These are phyloP conservation scores for Denticeps clupeoides DNA, from an alignment of 2,797 vertebrate species.

Conservation along the genomic window DNA sequence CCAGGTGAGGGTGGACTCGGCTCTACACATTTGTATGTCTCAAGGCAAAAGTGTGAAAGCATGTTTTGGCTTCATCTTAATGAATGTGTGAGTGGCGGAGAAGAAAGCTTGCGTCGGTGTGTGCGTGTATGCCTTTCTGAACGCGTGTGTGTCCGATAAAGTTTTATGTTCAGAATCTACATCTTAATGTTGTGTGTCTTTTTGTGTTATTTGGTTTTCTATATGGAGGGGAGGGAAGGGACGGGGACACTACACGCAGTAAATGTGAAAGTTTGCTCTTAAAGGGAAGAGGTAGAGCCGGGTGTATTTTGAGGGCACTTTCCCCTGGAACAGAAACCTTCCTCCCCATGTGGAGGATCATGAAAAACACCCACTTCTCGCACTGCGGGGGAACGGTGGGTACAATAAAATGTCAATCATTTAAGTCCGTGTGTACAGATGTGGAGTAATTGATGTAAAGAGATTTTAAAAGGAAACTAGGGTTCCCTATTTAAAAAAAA, in stretches of 20 bases:
- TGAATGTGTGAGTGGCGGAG: not conserved
- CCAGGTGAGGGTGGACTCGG: constrained; percentile 33
- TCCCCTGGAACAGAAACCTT: not conserved
- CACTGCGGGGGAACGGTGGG: not conserved
- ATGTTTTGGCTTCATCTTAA: constrained; percentile 14
- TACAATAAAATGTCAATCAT: not conserved
- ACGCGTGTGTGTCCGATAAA: not conserved
- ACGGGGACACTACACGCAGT: constrained; percentile 39
- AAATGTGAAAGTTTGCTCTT: constrained; percentile 34
- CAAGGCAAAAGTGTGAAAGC: constrained; percentile 9
- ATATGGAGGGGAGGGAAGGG: constrained; percentile 8
- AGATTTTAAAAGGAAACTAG: constrained; percentile 18
- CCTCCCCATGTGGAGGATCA: not conserved
- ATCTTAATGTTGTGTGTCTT: constrained; percentile 14
- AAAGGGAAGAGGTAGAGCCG: constrained; percentile 40
- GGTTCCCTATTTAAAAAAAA: too few species aligned
- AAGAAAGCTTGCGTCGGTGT: constrained; percentile 17
- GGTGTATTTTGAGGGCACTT: not conserved
- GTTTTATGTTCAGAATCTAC: not conserved
- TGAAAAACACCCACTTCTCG: too few species aligned
- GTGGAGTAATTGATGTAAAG: constrained; percentile 36
- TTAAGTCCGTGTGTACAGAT: constrained; percentile 26
- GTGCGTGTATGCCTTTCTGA: constrained; percentile 26
- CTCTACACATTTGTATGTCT: constrained; percentile 46
- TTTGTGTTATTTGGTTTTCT: constrained; percentile 18